A percentile compares a stretch with the other conserved stretches of the same genome.
Evolutionary conservation across 2,888 invertebrate species (phyloP).

Genomic region (Plutella xylostella): DNA sequence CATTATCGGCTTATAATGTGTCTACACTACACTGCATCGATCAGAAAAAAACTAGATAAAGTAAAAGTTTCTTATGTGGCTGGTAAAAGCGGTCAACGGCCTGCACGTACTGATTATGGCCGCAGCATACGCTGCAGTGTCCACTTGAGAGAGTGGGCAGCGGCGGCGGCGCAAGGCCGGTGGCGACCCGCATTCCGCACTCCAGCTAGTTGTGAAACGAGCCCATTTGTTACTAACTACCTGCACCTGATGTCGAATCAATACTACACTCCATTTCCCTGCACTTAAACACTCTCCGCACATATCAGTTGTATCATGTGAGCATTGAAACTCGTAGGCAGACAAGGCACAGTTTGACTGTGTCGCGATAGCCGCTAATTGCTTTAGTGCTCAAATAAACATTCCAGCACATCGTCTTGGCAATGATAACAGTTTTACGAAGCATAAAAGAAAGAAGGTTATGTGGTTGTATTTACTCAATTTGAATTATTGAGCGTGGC

Average conservation of each 20-base stretch:
- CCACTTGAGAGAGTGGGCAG: slow-evolving; percentile 8
- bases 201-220: slow-evolving; percentile 56
- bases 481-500: slow-evolving; percentile 33
- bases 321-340: too few species aligned
- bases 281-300: too few species aligned
- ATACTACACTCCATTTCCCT: too few species aligned
- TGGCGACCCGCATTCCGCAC: slow-evolving; percentile 57
- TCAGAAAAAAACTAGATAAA: neutral
- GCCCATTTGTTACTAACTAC: slow-evolving; percentile 43
- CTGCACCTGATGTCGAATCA: slow-evolving; percentile 26
- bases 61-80: neutral
- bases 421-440: neutral
- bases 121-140: slow-evolving; percentile 1
- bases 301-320: too few species aligned
- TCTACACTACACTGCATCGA: neutral
- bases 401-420: too few species aligned
- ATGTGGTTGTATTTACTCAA: neutral
- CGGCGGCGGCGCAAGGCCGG: slow-evolving; percentile 46
- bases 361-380: too few species aligned
- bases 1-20: too few species aligned
- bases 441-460: neutral
- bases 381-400: too few species aligned
- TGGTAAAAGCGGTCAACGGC: slow-evolving; percentile 44
- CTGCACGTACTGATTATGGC: slow-evolving; percentile 13
- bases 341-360: too few species aligned